phyloP scores from a whole-genome alignment of 2,888 invertebrate species.

The Chrysina gloriosa region DNA sequence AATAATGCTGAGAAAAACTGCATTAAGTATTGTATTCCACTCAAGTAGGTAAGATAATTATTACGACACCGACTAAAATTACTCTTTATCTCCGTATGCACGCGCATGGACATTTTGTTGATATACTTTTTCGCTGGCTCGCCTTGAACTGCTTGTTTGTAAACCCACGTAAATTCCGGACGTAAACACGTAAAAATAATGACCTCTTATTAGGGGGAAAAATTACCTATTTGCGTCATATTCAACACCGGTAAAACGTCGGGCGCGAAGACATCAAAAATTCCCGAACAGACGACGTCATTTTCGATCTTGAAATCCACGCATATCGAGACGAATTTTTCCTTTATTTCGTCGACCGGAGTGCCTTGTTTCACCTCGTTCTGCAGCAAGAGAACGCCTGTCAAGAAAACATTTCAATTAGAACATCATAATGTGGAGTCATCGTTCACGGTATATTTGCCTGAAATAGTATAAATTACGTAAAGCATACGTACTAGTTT shows the following conservation, averaged over 20 bases:
- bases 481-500: too few species aligned
- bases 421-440: background rate
- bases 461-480: too few species aligned
- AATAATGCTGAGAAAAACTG: too few species aligned
- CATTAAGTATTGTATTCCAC: too few species aligned
- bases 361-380: constrained; percentile 80
- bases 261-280: constrained; percentile 84
- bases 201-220: background rate
- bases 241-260: constrained; percentile 64
- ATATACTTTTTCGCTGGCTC: background rate
- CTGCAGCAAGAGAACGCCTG: constrained; percentile 82
- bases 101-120: background rate
- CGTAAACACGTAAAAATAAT: background rate
- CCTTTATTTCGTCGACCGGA: constrained; percentile 81
- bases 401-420: constrained; percentile 42
- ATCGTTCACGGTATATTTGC: background rate
- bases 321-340: constrained; percentile 85
- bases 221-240: constrained; percentile 52
- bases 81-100: background rate
- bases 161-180: background rate
- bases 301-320: constrained; percentile 87
- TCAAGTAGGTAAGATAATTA: too few species aligned
- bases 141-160: constrained; percentile 2
- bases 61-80: background rate
- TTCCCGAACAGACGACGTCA: constrained; percentile 85